These are phyloP conservation scores for Euura lappo DNA, from an alignment of 1,140 invertebrate species.

Conservation along the genomic window DNA sequence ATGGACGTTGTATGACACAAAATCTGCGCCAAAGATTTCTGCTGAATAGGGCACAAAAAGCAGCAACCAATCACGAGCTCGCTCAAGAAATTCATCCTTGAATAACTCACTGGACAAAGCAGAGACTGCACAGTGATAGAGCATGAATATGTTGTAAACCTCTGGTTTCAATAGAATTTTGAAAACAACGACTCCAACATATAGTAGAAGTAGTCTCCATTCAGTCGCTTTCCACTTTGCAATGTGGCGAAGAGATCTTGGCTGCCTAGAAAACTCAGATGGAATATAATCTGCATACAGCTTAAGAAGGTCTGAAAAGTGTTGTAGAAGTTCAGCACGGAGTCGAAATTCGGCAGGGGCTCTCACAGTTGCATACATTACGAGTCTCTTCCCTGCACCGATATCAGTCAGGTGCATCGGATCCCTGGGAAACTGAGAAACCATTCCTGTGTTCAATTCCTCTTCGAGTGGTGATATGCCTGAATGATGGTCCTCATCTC, in stretches of 20 bases:
- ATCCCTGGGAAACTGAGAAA: background rate
- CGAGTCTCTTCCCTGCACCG: constrained; percentile 11
- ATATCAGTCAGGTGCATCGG: constrained; percentile 10
- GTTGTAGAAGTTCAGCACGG: background rate
- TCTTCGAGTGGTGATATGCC: background rate
- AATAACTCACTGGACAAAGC: constrained; percentile 27
- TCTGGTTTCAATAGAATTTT: constrained; percentile 19
- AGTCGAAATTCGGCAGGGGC: background rate
- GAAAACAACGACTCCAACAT: constrained; percentile 26
- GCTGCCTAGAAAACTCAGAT: constrained; percentile 25
- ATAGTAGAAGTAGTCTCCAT: constrained; percentile 29
- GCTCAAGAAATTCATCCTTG: background rate
- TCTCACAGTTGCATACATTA: background rate
- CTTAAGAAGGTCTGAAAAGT: too few relatives aligned
- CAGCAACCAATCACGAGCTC: constrained; percentile 18
- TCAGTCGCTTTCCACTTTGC: constrained; percentile 13
- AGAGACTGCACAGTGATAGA: background rate
- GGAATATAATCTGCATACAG: constrained; percentile 10
- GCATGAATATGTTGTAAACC: constrained; percentile 7
- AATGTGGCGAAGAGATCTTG: constrained; percentile 18
- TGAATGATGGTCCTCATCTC: background rate
- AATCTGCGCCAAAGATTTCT: constrained; percentile 19
- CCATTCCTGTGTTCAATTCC: background rate
- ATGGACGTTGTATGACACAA: constrained; percentile 23
- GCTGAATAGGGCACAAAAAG: constrained; percentile 17